A percentile compares a stretch with the other conserved stretches of the same genome.
These are phyloP conservation scores for Ellobius talpinus DNA, from an alignment of 2,113 vertebrate species.

Conservation along the genomic window DNA sequence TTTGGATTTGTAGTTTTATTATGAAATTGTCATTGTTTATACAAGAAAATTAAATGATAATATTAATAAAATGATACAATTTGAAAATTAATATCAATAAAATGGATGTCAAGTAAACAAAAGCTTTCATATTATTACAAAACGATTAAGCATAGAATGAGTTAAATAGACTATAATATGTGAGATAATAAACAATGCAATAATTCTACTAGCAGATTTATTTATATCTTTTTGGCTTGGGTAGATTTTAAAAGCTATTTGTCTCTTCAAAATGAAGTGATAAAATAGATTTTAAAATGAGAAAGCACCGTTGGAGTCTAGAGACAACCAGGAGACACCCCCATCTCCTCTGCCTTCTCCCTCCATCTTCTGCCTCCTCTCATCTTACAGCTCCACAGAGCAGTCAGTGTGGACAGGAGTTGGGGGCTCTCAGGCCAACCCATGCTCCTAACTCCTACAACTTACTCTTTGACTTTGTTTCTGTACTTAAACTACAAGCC, in stretches of 20 bases:
- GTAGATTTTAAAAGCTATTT: neutral
- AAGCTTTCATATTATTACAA: slow-evolving; percentile 6
- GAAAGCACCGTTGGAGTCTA: neutral
- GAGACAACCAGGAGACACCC: neutral
- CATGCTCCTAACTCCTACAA: neutral
- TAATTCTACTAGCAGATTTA: slow-evolving; percentile 9
- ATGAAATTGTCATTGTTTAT: slow-evolving; percentile 40
- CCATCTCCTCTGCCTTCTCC: neutral
- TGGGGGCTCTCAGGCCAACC: neutral
- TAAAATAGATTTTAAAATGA: neutral
- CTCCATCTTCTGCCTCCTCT: neutral
- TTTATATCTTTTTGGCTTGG: neutral
- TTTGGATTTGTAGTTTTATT: slow-evolving; percentile 26
- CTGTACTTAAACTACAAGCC: neutral
- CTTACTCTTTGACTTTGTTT: slow-evolving; percentile 29
- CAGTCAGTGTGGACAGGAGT: neutral
- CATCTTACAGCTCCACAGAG: neutral
- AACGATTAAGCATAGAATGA: neutral
- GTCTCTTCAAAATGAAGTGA: neutral
- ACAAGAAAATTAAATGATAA: slow-evolving; percentile 20
- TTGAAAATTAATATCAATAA: slow-evolving; percentile 47
- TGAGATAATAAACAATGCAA: slow-evolving; percentile 17
- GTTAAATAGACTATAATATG: slow-evolving; percentile 27
- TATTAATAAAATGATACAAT: slow-evolving; percentile 45
- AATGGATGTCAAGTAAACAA: neutral